A percentile compares a stretch with the other conserved stretches of the same genome.
Evolutionary conservation across 2,888 invertebrate species (phyloP).

Genomic region (Philereme vetulata): DNA sequence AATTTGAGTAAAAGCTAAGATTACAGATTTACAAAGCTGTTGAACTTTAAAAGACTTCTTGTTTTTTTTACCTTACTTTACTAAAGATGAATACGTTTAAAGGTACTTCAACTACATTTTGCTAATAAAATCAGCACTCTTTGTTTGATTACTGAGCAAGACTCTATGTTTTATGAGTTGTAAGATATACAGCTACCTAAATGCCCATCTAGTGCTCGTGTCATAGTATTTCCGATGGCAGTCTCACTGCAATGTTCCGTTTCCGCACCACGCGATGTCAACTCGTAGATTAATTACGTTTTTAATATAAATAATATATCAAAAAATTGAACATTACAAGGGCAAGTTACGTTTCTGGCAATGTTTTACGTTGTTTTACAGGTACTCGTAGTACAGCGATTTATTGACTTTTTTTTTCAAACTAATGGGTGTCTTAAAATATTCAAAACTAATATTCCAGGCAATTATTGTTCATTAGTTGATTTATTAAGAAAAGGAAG

Average conservation of each 20-base stretch:
- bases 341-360: background rate
- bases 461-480: too few species aligned
- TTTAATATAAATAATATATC: constrained; percentile 25
- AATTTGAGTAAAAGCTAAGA: too few species aligned
- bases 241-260: constrained; percentile 58
- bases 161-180: constrained; percentile 62
- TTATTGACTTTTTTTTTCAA: too few species aligned
- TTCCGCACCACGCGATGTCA: constrained; percentile 47
- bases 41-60: too few species aligned
- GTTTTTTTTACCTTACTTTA: too few species aligned
- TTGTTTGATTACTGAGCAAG: constrained; percentile 40
- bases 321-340: constrained; percentile 6
- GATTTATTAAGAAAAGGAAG: too few species aligned
- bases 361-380: background rate
- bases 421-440: too few species aligned
- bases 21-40: too few species aligned
- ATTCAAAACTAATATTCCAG: too few species aligned
- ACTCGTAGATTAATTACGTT: constrained; percentile 47
- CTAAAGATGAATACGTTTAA: too few species aligned
- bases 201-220: constrained; percentile 56
- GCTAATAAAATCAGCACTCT: constrained; percentile 33
- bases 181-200: constrained; percentile 63
- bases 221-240: constrained; percentile 51
- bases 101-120: background rate
- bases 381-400: too few species aligned